A percentile compares a stretch with the other conserved stretches of the same genome.
These are phyloP conservation scores for Macroramphosus scolopax DNA, from an alignment of 2,797 vertebrate genomes.

Conservation along the genomic window DNA sequence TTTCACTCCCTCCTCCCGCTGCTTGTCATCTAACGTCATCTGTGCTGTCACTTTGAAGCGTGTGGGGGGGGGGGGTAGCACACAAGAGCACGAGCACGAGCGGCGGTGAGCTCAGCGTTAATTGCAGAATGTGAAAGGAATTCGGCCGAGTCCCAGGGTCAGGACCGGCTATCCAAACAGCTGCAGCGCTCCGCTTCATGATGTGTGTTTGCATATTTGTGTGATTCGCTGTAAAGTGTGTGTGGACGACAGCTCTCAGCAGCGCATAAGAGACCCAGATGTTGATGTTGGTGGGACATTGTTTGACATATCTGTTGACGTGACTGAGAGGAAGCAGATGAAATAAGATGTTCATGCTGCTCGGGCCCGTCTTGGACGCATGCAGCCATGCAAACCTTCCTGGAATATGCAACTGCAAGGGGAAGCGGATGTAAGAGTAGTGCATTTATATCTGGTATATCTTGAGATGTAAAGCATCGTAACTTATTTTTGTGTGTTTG, in stretches of 20 bases:
- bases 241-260: slow-evolving; percentile 2
- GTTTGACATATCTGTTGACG: slow-evolving; percentile 9
- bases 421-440: slow-evolving; percentile 16
- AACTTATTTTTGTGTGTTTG: slow-evolving; percentile 27
- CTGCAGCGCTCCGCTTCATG: slow-evolving; percentile 49
- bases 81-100: too few relatives aligned
- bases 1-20: slow-evolving; percentile 4
- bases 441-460: not conserved
- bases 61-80: slow-evolving; percentile 10
- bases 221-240: slow-evolving; percentile 11
- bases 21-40: slow-evolving; percentile 9
- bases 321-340: slow-evolving; percentile 8
- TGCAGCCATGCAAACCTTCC: not conserved
- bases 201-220: slow-evolving; percentile 41
- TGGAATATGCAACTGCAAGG: not conserved
- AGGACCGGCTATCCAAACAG: slow-evolving; percentile 56
- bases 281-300: not conserved
- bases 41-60: slow-evolving; percentile 44
- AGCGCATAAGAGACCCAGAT: slow-evolving; percentile 2
- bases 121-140: slow-evolving; percentile 58
- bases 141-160: slow-evolving; percentile 62
- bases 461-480: not conserved
- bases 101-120: slow-evolving; percentile 53
- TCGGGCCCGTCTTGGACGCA: slow-evolving; percentile 12
- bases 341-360: slow-evolving; percentile 33